Conservation (phyloP, 2,113 vertebrate genomes). For the Bagarius yarrelli region DNA sequence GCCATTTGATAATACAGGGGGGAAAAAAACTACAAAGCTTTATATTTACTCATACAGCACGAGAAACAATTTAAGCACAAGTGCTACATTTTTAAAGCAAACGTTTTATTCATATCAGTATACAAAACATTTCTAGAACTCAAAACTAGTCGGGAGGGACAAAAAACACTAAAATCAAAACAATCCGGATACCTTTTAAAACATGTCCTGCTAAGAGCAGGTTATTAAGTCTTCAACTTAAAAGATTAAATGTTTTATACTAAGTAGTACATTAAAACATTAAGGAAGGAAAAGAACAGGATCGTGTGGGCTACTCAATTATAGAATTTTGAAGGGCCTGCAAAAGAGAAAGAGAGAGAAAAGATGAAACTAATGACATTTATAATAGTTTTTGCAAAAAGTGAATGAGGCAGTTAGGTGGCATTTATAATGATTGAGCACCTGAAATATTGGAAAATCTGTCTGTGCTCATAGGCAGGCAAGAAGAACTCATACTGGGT, state of each 20-base stretch:
- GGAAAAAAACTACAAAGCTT: too few relatives aligned
- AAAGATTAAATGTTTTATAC: neutral
- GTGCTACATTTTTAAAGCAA: neutral
- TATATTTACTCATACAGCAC: too few relatives aligned
- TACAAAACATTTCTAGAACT: conserved; percentile 35
- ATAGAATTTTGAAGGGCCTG: conserved; percentile 67
- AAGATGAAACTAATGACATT: neutral
- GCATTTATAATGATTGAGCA: too few relatives aligned
- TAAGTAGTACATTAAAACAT: conserved; percentile 6
- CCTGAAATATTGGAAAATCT: conserved; percentile 56
- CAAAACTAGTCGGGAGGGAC: neutral
- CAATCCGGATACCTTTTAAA: neutral
- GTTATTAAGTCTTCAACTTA: conserved; percentile 6
- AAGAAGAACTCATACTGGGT: conserved; percentile 44
- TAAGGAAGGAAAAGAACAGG: neutral
- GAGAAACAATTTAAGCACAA: too few relatives aligned
- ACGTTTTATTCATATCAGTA: conserved; percentile 41
- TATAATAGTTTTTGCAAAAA: too few relatives aligned
- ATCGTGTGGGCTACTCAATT: conserved; percentile 54
- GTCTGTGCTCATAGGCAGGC: conserved; percentile 48
- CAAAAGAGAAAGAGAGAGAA: conserved; percentile 1
- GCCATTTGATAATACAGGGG: too few relatives aligned
- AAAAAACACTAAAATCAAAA: neutral
- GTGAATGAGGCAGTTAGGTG: too few relatives aligned
- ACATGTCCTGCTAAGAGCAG: neutral